Evolutionary conservation across 2,888 invertebrate species (phyloP), one percentile per base, ranked within the genome.

Genomic region (Tipula helvola): DNA sequence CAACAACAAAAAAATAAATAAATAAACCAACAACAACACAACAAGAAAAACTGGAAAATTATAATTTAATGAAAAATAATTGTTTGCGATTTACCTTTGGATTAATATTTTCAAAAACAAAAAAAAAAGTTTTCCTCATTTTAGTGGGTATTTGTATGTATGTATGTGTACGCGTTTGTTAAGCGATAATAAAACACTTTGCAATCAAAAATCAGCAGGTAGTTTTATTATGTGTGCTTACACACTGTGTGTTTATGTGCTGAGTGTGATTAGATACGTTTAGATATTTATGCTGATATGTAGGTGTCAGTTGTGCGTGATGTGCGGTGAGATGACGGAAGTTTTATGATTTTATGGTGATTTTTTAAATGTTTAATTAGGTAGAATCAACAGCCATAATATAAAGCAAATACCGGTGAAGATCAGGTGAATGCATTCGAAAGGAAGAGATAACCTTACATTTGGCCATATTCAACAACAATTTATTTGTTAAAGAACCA

Each of bases 51-150:
- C 12, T 71, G 71, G 71, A 71, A 71, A 71, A 71, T 71, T 71
- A 71, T 71, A 71, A 71, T 71, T 71, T 71, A 71, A 71, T 71
- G 71, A 84, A 84, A 84, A 84, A 84, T 84, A 84, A 41, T 84
- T 84, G 84, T 84, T 84, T 84, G 41, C 71, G 71, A 71, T 39
- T 84, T 84, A 39, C 41, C 41, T 84, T 84, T 84, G 36, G 84
- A 39, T 84, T 84, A 84, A 39, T 84, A 84, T 36, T 84, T 84
- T 39, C 39, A 3, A 83, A 83, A 83, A 83, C 36, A 83, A 83
- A 83, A 83, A 83, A 83, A 36, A 16, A 7, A 16, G 7, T 52
- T 52, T 52, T 5, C 16, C 8, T 16, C n/a, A 16, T 52, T 52
- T 52, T 16, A 52, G 7, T 5, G 28, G 28, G 10, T 16, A 18